phyloP scores from a whole-genome alignment of 2,797 vertebrate species.

The Buceros bicornis region DNA sequence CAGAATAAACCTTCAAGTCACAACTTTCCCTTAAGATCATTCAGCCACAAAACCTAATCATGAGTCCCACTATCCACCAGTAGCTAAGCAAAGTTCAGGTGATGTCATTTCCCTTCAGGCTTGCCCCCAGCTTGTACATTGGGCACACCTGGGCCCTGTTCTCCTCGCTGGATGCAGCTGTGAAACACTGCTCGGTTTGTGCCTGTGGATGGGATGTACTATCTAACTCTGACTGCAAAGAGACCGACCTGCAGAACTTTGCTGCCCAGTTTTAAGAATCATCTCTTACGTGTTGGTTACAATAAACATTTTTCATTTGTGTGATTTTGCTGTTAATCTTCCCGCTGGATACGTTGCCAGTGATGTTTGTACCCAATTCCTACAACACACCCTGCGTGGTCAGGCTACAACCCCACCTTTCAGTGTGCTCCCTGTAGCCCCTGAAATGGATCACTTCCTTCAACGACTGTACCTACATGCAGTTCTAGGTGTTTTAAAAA shows the following conservation, averaged over 20 bases:
- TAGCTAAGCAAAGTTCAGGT: neutral
- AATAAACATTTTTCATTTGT: neutral
- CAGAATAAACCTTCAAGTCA: neutral
- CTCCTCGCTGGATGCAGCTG: neutral
- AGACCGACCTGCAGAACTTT: neutral
- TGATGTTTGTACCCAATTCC: neutral
- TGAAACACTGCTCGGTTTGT: neutral
- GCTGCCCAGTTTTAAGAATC: neutral
- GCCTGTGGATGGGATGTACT: rapidly evolving
- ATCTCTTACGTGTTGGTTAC: neutral
- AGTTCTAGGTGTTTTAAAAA: neutral
- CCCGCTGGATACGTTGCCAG: neutral
- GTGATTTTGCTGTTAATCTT: neutral
- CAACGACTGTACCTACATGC: neutral
- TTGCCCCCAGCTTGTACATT: neutral
- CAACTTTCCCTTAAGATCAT: neutral
- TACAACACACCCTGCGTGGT: rapidly evolving
- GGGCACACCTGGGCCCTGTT: neutral
- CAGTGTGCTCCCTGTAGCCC: neutral
- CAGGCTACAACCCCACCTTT: neutral
- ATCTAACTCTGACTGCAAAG: neutral
- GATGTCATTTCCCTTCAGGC: neutral
- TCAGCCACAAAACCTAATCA: neutral
- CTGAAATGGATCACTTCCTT: neutral
- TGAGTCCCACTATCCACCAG: rapidly evolving